Percentiles rank a stretch among this genome's conserved stretches.
Conservation (phyloP, 2,113 vertebrate species). For the Mus spicilegus region DNA sequence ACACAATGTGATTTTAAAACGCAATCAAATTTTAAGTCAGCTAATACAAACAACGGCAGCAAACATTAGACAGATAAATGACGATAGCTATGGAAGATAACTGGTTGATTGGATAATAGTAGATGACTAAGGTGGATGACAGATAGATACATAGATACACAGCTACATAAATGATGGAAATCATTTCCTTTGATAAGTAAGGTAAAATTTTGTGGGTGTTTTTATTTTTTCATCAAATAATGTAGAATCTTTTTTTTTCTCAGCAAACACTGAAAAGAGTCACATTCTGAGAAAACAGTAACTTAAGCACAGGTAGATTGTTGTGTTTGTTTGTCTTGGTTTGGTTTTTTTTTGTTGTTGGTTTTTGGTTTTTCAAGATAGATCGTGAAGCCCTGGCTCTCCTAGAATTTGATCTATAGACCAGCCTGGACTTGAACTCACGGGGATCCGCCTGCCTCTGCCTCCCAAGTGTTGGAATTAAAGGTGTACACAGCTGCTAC, state of each 20-base stretch:
- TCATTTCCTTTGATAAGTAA: background rate
- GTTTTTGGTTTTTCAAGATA: background rate
- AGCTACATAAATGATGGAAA: background rate
- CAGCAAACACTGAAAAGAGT: background rate
- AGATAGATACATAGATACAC: background rate
- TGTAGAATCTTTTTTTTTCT: background rate
- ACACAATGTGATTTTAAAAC: constrained; percentile 77
- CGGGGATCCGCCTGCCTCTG: background rate
- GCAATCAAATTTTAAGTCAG: constrained; percentile 70
- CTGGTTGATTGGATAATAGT: background rate
- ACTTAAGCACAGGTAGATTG: background rate
- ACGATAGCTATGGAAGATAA: background rate
- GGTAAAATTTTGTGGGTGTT: background rate
- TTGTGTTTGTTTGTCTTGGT: background rate
- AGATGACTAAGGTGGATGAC: background rate
- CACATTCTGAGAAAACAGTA: background rate
- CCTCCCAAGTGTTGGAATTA: background rate
- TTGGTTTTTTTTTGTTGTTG: background rate
- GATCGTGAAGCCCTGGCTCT: background rate
- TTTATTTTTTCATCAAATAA: background rate
- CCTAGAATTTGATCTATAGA: background rate
- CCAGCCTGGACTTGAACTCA: background rate
- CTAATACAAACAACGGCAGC: constrained; percentile 38
- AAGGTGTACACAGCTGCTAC: background rate
- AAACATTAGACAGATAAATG: background rate